Base-by-base conservation (phyloP, 2,113 vertebrate genomes). In the Tichodroma muraria region DNA sequence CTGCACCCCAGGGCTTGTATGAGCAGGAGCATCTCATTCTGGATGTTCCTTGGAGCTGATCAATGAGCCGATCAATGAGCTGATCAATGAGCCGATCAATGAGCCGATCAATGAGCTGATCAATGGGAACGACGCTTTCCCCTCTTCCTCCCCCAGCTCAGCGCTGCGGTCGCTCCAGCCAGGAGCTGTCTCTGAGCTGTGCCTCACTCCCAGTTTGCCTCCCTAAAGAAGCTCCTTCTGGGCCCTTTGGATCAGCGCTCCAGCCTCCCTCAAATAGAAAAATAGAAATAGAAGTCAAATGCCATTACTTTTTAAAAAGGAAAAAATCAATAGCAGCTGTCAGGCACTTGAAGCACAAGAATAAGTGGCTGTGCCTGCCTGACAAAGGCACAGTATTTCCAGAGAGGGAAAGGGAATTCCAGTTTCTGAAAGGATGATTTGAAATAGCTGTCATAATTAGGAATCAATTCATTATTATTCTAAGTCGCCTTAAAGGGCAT, bases 381-480 rank as follows among this genome's bases (percentile, higher is more conserved):
- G 56, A 95, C 94, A 95, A 95, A 91, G 80, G 89, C 81, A 37
- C 61, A 1, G 0, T 40, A 28, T 80, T 95, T 73, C 38, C 85
- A 91, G 71, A 85, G 81, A 85, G 85, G 70, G 68, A 87, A 88
- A 5, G 11, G 57, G 42, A 95, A 80, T 88, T 93, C 81, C 47
- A 54, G 15, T 73, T 89, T 60, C 71, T 95, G 85, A 94, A 96
- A 94, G 73, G 85, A 88, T 83, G 87, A 88, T 95, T 95, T 95
- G 59, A 93, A 97, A 95, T 80, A 96, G 95, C 95, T 95, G 94
- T 96, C 96, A 96, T 94, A 95, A 96, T 95, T 95, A 97, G 71
- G 71, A 94, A 89, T 75, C 69, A 66, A 88, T 80, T 95, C 71
- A 91, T 96, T 94, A 69, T 96, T 78, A 85, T 60, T 93, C 68